Conservation (phyloP, 2,797 vertebrate genomes). For the Xyrichtys novacula region DNA sequence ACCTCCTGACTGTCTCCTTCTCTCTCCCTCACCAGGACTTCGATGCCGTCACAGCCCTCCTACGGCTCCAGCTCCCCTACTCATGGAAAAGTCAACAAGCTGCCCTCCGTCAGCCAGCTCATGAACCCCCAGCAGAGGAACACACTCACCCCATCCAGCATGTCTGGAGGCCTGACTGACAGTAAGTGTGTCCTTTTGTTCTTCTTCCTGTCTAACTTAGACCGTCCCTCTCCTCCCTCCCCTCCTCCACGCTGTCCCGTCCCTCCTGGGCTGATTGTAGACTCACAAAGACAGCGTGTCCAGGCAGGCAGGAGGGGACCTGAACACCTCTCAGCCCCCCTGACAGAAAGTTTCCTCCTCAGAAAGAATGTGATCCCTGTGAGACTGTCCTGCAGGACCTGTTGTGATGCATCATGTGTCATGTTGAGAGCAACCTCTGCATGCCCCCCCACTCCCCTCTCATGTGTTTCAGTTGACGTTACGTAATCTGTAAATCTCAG, state of each 20-base stretch:
- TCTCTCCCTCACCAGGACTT: constrained; percentile 85
- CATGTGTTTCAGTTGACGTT: constrained; percentile 29
- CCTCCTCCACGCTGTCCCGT: background rate
- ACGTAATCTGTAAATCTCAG: constrained; percentile 34
- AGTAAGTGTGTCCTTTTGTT: constrained; percentile 86
- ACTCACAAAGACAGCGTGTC: constrained; percentile 58
- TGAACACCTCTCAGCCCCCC: constrained; percentile 36
- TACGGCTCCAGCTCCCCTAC: constrained; percentile 94
- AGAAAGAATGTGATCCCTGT: constrained; percentile 74
- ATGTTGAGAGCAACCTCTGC: constrained; percentile 56
- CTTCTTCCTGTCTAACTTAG: constrained; percentile 52
- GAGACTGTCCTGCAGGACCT: constrained; percentile 57
- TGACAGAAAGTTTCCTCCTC: constrained; percentile 58
- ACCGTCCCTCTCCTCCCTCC: background rate
- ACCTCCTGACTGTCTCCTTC: constrained; percentile 35
- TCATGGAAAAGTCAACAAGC: constrained; percentile 96
- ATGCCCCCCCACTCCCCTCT: background rate
- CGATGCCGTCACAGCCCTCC: constrained; percentile 90
- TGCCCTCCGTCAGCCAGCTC: constrained; percentile 98
- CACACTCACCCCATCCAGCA: constrained; percentile 93
- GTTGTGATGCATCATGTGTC: constrained; percentile 56
- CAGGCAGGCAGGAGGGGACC: constrained; percentile 55
- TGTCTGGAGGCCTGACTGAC: constrained; percentile 93
- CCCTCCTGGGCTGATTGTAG: constrained; percentile 48
- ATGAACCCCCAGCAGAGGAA: constrained; percentile 99